Evolutionary conservation across 2,888 invertebrate genomes (phyloP).

Genomic region (Brassicogethes aeneus): DNA sequence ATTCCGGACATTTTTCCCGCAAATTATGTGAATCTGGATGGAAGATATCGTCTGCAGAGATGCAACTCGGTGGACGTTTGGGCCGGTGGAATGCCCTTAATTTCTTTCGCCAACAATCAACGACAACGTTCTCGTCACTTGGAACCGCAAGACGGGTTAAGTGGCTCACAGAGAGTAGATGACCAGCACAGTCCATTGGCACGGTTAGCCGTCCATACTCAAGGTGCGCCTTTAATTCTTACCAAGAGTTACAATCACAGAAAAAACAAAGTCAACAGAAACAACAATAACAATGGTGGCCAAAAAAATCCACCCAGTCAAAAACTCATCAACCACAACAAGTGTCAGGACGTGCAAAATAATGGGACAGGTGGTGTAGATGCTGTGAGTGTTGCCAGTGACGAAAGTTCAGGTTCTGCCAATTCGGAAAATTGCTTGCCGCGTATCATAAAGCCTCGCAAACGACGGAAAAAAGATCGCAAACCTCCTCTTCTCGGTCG

Average conservation of each 20-base stretch:
- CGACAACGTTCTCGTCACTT: conserved; percentile 15
- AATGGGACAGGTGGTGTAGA: conserved; percentile 43
- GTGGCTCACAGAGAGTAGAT: neutral
- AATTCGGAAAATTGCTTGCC: conserved; percentile 70
- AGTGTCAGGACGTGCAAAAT: conserved; percentile 13
- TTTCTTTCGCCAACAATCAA: conserved; percentile 62
- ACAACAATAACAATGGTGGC: conserved; percentile 16
- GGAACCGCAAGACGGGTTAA: conserved; percentile 5
- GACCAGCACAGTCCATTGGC: conserved; percentile 47
- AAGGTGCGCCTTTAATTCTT: conserved; percentile 76
- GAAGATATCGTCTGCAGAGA: conserved; percentile 23
- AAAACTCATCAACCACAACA: conserved; percentile 14
- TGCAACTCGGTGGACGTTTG: conserved; percentile 54
- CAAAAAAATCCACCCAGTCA: neutral
- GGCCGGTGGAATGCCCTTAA: conserved; percentile 68
- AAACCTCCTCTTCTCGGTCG: conserved; percentile 50
- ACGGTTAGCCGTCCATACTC: conserved; percentile 72
- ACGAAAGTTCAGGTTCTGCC: conserved; percentile 60
- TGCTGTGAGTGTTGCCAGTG: conserved; percentile 64
- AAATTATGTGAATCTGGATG: conserved; percentile 33
- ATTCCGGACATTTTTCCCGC: conserved; percentile 34
- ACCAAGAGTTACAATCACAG: conserved; percentile 50
- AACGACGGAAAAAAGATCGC: conserved; percentile 82
- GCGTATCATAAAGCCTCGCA: conserved; percentile 81
- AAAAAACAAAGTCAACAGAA: conserved; percentile 31